Conservation (phyloP, 1,140 invertebrate genomes). For the Catajapyx aquilonaris region DNA sequence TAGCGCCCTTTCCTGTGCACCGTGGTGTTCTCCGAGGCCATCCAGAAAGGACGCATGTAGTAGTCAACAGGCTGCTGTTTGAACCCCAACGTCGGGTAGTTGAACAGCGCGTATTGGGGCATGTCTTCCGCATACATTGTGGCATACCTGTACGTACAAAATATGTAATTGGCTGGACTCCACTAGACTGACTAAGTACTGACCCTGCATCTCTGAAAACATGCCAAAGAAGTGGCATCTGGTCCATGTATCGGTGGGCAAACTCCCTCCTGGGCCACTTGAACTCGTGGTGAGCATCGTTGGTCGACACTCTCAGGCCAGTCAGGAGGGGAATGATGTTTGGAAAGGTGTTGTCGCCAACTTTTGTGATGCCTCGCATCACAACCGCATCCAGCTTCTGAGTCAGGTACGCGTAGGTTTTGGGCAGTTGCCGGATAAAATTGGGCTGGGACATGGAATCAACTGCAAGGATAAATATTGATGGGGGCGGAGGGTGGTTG, state of each 20-base stretch:
- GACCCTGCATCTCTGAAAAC: too few relatives aligned
- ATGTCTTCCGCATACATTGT: conserved; percentile 23
- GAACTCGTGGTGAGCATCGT: too few relatives aligned
- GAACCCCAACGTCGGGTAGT: conserved; percentile 22
- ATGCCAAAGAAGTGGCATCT: too few relatives aligned
- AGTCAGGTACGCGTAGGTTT: conserved; percentile 22
- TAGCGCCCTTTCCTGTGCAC: conserved; percentile 12
- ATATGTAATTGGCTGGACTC: too few relatives aligned
- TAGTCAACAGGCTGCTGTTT: conserved; percentile 22
- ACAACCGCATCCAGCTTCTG: conserved; percentile 18
- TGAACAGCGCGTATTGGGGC: conserved; percentile 20
- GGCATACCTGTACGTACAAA: conserved; percentile 16
- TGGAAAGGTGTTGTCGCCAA: conserved; percentile 24
- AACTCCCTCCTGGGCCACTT: too few relatives aligned
- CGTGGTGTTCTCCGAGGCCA: conserved; percentile 14
- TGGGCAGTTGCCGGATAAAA: conserved; percentile 29
- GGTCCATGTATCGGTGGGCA: too few relatives aligned
- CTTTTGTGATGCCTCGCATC: conserved; percentile 20
- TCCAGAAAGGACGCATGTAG: conserved; percentile 22
- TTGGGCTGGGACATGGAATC: conserved; percentile 35
- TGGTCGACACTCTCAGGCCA: conserved; percentile 12
- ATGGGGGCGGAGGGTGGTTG: too few relatives aligned
- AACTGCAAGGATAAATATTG: conserved; percentile 29
- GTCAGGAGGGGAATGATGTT: conserved; percentile 22
- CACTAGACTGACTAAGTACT: too few relatives aligned